Conservation (phyloP, 30 jellyfish, hydroid and myxozoan genomes). For the Cassiopea andromeda region DNA sequence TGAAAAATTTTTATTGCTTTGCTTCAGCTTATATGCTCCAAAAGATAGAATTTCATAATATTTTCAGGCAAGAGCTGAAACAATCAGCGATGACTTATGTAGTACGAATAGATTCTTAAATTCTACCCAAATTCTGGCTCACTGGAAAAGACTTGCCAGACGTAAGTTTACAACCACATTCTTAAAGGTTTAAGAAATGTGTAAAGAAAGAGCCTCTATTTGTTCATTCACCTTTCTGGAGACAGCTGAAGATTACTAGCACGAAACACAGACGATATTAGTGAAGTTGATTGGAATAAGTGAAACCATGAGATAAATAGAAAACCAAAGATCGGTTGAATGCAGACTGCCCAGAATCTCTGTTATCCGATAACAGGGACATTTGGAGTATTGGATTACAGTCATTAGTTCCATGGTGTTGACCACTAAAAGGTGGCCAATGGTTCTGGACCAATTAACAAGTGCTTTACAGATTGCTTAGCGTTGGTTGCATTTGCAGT, state of each 20-base stretch:
- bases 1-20: too few species aligned
- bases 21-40: too few species aligned
- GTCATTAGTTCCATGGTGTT: neutral
- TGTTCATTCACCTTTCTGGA: neutral
- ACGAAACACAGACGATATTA: neutral
- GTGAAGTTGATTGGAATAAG: neutral
- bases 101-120: too few species aligned
- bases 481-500: neutral
- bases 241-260: neutral
- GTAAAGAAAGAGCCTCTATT: neutral
- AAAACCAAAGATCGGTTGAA: constrained; percentile 20
- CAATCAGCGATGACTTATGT: too few species aligned
- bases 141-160: too few species aligned
- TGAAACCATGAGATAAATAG: constrained; percentile 8
- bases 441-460: neutral
- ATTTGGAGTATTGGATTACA: constrained; percentile 15
- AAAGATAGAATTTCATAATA: too few species aligned
- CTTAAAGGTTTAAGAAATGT: neutral
- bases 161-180: neutral
- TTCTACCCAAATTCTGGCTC: too few species aligned
- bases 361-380: neutral
- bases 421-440: constrained; percentile 5
- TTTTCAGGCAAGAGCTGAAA: too few species aligned
- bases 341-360: neutral
- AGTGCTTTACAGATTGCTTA: neutral